Evolutionary conservation across 2,888 invertebrate species (phyloP), one percentile per base, ranked within the genome.

Genomic region (Zhengitettix transpicula): DNA sequence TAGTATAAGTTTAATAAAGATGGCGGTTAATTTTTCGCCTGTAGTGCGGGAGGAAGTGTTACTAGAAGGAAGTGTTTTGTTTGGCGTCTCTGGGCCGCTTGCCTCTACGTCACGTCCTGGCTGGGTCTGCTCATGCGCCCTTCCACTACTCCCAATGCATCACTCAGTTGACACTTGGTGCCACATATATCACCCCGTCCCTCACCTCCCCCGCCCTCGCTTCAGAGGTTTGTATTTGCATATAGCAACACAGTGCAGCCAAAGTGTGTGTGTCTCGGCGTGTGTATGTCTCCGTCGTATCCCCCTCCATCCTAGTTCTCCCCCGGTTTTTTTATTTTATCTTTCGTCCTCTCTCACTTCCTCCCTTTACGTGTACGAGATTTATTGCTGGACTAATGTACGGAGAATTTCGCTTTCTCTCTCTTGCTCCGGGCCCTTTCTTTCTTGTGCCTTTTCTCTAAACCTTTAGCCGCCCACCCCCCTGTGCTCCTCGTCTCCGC

Each of bases 111-210:
- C 62, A 60, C 52, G 60, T 54, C 58, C 56, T 40, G 56, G 57
- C 57, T 56, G 40, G 54, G 41, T 57, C 41, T 55, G 40, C 40
- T 17, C 28, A 15, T 40, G 55, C 55, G 40, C 40, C 63, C 62
- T 63, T 63, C 63, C 64, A 62, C 67, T 68, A 66, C 68, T 71
- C 70, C 71, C 74, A 72, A 74, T 75, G 73, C 74, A 74, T 75
- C 75, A 75, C 74, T 68, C 73, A 70, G 71, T 72, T 74, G 75
- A 74, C 75, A 74, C 73, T 73, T 71, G 73, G 72, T 73, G 74
- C 72, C 73, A 74, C 73, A 74, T 75, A 74, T 74, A 74, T 75
- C 75, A 75, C 75, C 69, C 68, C 52, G n/a, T 58, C 65, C 68
- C 69, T 67, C 69, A 28, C 28, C 28, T 28, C 28, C 28, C 65